phyloP scores from a whole-genome alignment of 1,140 invertebrate species.

The Aporrectodea caliginosa region DNA sequence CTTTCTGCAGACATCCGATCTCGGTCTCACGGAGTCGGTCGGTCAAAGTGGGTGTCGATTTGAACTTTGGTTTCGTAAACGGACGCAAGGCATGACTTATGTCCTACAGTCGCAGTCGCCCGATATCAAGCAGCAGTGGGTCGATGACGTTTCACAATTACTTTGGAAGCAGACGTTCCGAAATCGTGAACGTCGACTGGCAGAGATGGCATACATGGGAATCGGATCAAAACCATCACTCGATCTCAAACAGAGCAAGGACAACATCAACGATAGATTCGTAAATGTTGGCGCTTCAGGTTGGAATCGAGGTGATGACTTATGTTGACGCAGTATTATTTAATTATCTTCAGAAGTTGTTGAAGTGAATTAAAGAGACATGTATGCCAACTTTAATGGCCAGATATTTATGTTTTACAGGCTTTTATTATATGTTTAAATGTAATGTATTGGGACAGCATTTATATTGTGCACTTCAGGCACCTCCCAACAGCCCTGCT shows the following conservation, averaged over 20 bases:
- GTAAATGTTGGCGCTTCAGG: neutral
- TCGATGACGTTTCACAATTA: conserved; percentile 81
- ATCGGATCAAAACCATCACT: conserved; percentile 4
- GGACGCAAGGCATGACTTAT: conserved; percentile 81
- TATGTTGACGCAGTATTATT: no score
- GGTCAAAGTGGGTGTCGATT: conserved; percentile 75
- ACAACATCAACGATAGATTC: neutral
- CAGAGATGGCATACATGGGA: neutral
- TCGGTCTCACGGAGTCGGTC: conserved; percentile 84
- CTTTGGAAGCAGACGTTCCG: conserved; percentile 87
- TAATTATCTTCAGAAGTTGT: no score
- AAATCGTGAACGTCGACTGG: conserved; percentile 58
- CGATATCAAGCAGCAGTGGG: conserved; percentile 80
- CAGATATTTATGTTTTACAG: no score
- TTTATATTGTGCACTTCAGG: no score
- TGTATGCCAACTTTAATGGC: no score
- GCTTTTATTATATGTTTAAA: no score
- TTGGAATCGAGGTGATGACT: neutral
- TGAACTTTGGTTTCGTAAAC: conserved; percentile 89
- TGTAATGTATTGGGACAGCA: no score
- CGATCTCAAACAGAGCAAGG: neutral
- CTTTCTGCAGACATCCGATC: conserved; percentile 76
- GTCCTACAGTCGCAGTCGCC: conserved; percentile 72
- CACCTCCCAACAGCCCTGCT: no score
- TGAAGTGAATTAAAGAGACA: no score